Conservation (phyloP, 2,113 vertebrate species). For the Symphodus melops region DNA sequence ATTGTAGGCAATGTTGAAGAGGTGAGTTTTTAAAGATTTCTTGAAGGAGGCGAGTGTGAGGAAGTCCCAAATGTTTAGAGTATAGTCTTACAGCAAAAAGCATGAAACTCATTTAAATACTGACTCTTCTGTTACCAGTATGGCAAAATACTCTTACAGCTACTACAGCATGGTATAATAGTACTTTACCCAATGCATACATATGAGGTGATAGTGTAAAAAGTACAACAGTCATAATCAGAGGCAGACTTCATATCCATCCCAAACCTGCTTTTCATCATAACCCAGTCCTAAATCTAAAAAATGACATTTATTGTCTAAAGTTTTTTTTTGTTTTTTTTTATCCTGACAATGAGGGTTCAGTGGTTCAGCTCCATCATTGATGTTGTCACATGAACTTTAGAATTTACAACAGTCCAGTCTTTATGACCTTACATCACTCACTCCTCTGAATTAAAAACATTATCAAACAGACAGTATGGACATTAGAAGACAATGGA, state of each 20-base stretch:
- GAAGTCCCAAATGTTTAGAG: too few species aligned
- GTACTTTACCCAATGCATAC: background rate
- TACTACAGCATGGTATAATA: background rate
- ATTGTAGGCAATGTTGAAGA: too few species aligned
- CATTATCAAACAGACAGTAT: slow-evolving; percentile 9
- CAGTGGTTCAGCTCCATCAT: slow-evolving; percentile 16
- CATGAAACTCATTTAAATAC: background rate
- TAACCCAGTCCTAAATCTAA: slow-evolving; percentile 26
- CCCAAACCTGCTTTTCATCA: slow-evolving; percentile 26
- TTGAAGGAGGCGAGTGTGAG: too few species aligned
- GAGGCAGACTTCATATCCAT: slow-evolving; percentile 1
- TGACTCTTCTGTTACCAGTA: background rate
- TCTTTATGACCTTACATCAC: background rate
- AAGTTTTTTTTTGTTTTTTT: slow-evolving; percentile 23
- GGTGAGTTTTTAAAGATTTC: too few species aligned
- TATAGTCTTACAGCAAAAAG: background rate
- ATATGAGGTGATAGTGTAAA: background rate
- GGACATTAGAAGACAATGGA: slow-evolving; percentile 10
- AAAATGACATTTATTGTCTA: slow-evolving; percentile 31
- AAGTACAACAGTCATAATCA: background rate
- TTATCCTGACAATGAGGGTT: slow-evolving; percentile 19
- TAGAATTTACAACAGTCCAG: slow-evolving; percentile 4
- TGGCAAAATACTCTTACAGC: background rate
- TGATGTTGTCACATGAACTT: slow-evolving; percentile 15
- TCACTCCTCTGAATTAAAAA: slow-evolving; percentile 8